These are phyloP conservation scores for Ferrisia virgata DNA, from an alignment of 2,888 invertebrate genomes.

Conservation along the genomic window DNA sequence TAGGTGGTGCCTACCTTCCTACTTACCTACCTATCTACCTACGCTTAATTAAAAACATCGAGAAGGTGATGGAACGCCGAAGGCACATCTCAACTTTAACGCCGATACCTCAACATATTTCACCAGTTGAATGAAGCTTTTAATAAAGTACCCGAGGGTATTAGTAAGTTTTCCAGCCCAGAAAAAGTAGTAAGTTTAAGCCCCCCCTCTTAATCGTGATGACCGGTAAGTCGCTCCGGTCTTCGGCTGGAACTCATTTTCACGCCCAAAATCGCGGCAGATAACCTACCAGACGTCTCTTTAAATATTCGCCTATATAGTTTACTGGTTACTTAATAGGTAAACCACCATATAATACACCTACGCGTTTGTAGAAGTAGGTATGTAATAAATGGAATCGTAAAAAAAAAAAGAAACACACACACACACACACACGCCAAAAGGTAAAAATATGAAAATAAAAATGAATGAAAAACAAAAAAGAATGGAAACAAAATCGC, in stretches of 20 bases:
- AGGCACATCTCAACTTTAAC: background rate
- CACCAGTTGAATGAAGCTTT: background rate
- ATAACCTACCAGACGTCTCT: background rate
- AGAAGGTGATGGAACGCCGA: background rate
- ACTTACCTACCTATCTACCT: too few relatives aligned
- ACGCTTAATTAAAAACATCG: too few relatives aligned
- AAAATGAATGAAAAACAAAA: background rate
- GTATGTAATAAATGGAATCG: background rate
- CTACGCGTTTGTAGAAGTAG: background rate
- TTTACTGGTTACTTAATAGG: background rate
- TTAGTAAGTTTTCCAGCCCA: background rate
- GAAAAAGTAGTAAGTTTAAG: too few relatives aligned
- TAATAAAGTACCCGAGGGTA: background rate
- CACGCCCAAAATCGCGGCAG: too few relatives aligned
- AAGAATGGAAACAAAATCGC: background rate
- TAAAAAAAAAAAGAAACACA: background rate
- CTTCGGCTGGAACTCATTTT: too few relatives aligned
- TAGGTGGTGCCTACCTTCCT: too few relatives aligned
- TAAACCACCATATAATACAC: background rate
- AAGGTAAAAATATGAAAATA: too few relatives aligned
- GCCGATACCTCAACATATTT: background rate
- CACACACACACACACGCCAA: too few relatives aligned
- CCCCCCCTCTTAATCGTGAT: too few relatives aligned
- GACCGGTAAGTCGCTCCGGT: too few relatives aligned
- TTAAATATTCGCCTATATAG: background rate